Conservation (phyloP, 1,140 invertebrate genomes). For the Rhynchophorus ferrugineus region DNA sequence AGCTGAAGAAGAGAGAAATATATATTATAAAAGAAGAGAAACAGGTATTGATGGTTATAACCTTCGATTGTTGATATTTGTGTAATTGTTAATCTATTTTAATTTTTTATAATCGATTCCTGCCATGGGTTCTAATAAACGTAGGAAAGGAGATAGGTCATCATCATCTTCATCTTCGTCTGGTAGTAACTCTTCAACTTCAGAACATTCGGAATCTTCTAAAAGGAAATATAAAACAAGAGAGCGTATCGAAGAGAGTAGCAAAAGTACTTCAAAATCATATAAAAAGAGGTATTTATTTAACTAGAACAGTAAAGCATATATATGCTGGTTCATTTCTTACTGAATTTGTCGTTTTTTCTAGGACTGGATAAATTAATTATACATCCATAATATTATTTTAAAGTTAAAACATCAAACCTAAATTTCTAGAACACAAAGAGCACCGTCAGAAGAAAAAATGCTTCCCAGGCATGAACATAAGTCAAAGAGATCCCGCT, state of each 20-base stretch:
- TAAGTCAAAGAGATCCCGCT: neutral
- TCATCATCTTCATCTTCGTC: slow-evolving; percentile 10
- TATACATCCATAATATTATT: slow-evolving; percentile 4
- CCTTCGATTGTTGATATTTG: too few species aligned
- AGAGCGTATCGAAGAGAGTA: slow-evolving; percentile 8
- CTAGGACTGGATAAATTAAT: slow-evolving; percentile 10
- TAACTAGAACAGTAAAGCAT: neutral
- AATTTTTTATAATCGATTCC: too few species aligned
- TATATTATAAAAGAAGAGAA: too few species aligned
- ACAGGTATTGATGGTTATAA: too few species aligned
- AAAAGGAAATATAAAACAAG: neutral
- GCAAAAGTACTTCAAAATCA: slow-evolving; percentile 1
- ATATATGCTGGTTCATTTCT: too few species aligned
- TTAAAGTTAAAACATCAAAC: slow-evolving; percentile 9
- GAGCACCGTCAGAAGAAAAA: slow-evolving; percentile 2
- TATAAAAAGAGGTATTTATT: slow-evolving; percentile 6
- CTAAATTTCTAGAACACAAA: slow-evolving; percentile 4
- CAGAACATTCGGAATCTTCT: neutral
- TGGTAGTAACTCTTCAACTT: slow-evolving; percentile 2
- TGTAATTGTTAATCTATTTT: too few species aligned
- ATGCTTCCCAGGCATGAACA: neutral
- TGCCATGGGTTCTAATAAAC: too few species aligned
- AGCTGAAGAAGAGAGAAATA: too few species aligned
- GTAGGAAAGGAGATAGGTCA: too few species aligned
- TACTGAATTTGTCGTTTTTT: slow-evolving; percentile 6